Conservation (phyloP, 1,140 invertebrate genomes). For the Hyles euphorbiae region DNA sequence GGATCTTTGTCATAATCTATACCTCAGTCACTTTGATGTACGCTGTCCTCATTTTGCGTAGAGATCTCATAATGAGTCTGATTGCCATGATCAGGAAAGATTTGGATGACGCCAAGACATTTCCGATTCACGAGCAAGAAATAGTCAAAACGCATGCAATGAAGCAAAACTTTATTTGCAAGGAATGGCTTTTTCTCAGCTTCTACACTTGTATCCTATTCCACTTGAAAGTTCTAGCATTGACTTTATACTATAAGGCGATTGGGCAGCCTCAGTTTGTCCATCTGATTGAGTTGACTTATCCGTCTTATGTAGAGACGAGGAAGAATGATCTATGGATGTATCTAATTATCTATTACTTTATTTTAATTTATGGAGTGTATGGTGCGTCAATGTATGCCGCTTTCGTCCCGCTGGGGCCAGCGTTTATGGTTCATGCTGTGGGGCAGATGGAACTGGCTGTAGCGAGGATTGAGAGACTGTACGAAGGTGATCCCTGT, state of each 20-base stretch:
- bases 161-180: constrained; percentile 22
- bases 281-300: constrained; percentile 31
- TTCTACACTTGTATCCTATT: not conserved
- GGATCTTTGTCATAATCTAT: constrained; percentile 30
- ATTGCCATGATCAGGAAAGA: constrained; percentile 35
- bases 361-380: constrained; percentile 21
- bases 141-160: constrained; percentile 26
- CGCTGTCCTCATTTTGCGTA: constrained; percentile 16
- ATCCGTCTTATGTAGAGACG: constrained; percentile 33
- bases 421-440: constrained; percentile 44
- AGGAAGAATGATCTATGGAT: constrained; percentile 24
- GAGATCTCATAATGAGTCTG: constrained; percentile 20
- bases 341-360: constrained; percentile 10
- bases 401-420: constrained; percentile 33
- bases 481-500: constrained; percentile 5
- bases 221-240: not conserved
- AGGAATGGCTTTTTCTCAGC: not conserved
- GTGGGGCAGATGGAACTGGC: constrained; percentile 41
- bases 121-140: constrained; percentile 19
- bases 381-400: constrained; percentile 25
- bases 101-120: constrained; percentile 14
- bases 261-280: constrained; percentile 27
- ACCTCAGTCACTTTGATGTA: constrained; percentile 30
- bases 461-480: constrained; percentile 19
- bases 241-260: not conserved